These are phyloP conservation scores for Cryptosula pallasiana DNA, from an alignment of 2,888 invertebrate genomes.

Conservation along the genomic window DNA sequence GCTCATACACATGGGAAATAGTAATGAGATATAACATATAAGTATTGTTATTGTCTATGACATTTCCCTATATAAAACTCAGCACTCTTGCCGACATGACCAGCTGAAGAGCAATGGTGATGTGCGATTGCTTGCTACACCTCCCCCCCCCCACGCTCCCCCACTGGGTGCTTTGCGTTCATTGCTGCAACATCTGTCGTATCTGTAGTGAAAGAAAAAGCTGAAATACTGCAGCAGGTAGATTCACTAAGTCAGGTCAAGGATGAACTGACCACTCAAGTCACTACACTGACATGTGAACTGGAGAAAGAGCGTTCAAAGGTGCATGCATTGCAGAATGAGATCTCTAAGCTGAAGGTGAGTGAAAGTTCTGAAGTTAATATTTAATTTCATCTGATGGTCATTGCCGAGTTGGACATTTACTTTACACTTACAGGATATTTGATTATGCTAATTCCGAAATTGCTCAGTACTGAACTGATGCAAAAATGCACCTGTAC, in stretches of 20 bases:
- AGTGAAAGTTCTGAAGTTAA: no score
- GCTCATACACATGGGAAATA: no score
- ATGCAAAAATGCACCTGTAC: no score
- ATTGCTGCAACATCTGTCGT: conserved; percentile 14
- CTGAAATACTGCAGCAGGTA: conserved; percentile 67
- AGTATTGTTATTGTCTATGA: not conserved
- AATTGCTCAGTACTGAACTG: no score
- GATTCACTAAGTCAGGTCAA: conserved; percentile 66
- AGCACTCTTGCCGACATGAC: conserved; percentile 21
- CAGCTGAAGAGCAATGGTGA: not conserved
- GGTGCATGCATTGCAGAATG: conserved; percentile 58
- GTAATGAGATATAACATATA: not conserved
- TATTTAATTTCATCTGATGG: no score
- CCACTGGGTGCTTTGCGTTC: not conserved
- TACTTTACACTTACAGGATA: no score
- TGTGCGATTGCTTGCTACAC: conserved; percentile 23
- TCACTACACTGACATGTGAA: conserved; percentile 64
- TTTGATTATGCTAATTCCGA: no score
- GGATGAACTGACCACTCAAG: conserved; percentile 65
- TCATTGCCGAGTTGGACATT: no score
- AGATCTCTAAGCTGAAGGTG: conserved; percentile 58
- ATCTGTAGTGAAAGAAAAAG: conserved; percentile 70
- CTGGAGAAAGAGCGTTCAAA: conserved; percentile 73
- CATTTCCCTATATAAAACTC: not conserved
- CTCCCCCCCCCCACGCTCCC: not conserved